Base-by-base conservation (phyloP, 2,113 vertebrate species). In the Gobius niger region DNA sequence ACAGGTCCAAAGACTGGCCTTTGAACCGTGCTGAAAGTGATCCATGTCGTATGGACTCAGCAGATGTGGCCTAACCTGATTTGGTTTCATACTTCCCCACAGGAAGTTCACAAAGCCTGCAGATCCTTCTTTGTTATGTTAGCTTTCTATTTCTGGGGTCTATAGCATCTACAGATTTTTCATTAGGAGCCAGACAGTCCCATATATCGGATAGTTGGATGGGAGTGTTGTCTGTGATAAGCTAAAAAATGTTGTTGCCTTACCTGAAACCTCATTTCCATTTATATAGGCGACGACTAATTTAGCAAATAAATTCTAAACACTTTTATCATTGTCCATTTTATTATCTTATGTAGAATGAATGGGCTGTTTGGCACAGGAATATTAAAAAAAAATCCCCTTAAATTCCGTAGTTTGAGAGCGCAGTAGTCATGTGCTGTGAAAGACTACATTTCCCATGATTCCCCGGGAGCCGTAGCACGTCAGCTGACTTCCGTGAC, bases 61-160 rank as follows among this genome's bases (percentile, higher is more conserved):
- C 89, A 91, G 90, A 91, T 91, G 90, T 91, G 89, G 77, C 73
- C 84, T 87, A 90, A 91, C 89, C 90, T 90, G 90, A 91, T 91
- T 91, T 90, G 85, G 90, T 91, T 91, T 91, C 90, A 91, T 90
- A 85, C 88, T 89, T 91, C 86, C 85, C 89, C 84, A 89, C 88
- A 91, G 89, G 90, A 91, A 89, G 89, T 90, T 91, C 86, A 85
- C 82, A 89, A 81, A 90, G 88, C 85, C 85, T 87, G 86, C 83
- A 90, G 82, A 82, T 90, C 84, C 86, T 80, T 77, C 82, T 89
- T 89, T 91, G 90, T 90, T 87, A 85, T 89, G 82, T 85, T 89
- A 85, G 88, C 82, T 82, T 82, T 89, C 76, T 84, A 85, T 86
- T 84, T 87, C 85, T 72, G 77, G 83, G 72, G 68, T 68, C 84